Evolutionary conservation across 2,113 vertebrate genomes (phyloP), one percentile per base, ranked within the genome.

Genomic region (Hydrolagus affinis): DNA sequence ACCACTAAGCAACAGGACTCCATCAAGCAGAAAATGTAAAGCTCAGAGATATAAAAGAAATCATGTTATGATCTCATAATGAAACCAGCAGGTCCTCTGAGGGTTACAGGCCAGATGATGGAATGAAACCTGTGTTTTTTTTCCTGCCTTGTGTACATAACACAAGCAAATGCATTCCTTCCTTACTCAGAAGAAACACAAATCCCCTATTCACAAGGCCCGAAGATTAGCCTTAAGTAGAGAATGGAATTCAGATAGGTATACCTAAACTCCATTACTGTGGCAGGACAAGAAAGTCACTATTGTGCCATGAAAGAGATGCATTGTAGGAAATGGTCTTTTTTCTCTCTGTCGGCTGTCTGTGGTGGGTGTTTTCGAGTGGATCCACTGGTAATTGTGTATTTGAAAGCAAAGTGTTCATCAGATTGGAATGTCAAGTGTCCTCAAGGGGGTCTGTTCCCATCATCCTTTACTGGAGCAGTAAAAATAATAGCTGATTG

Each of bases 391-490:
- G 64, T 80, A 78, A 62, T 60, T 78, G 77, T 80, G 64, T 64
- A 30, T 25, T 62, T 80, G 77, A 80, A 80, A 80, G 60, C 59
- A 80, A 64, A 80, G 77, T 30, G 23, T 64, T 83, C 77, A 83
- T 83, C 59, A 30, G 77, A 83, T 83, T 83, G 77, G 77, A 83
- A 83, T 83, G 77, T 83, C 77, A 83, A 83, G 77, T 83, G 60
- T 83, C 60, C 23, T 30, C 30, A 83, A 83, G 77, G 62, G 25
- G 77, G 23, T 15, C 25, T 66, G 60, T 25, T 83, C 23, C 77
- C 77, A 83, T 30, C 77, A 83, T 64, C 60, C 77, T 66, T 17
- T 66, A 66, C 77, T 28, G 60, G 25, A 66, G 30, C 23, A 83
- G 66, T 19, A 66, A 66, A n/a, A 83, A 30, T 21, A 30, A 25